Evolutionary conservation across 2,797 vertebrate species (phyloP), one percentile per base, ranked within the genome.

Genomic region (Myioborus melanocephalus): DNA sequence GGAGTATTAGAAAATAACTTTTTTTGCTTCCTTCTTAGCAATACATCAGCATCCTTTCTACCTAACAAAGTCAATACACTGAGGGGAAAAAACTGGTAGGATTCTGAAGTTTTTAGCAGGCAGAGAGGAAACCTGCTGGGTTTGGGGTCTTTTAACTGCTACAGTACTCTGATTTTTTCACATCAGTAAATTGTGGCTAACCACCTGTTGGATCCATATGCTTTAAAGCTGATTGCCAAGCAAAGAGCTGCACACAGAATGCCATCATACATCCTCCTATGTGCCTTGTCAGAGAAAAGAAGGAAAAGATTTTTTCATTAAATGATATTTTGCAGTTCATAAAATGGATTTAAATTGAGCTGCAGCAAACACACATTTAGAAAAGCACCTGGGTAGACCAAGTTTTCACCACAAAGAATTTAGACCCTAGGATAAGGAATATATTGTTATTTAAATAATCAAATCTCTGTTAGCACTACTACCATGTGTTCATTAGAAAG

Each of bases 171-270:
- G 4, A 39, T 86, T 95, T 81, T 92, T 59, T 77, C 23, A 63
- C 28, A 63, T 56, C 39, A 68, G 61, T 72, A 93, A 95, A 92
- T 41, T 93, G 47, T 88, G 84, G 63, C 76, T 79, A 89, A 50
- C 87, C 93, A 97, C 97, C 89, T 97, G 97, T 94, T 92, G 83
- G 61, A 90, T 59, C 65, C 53, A 76, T 66, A 61, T 50, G 49
- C 57, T 94, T 83, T 81, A 78, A 73, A 85, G 69, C 46, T 66
- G 72, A 95, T 22, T 93, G 90, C 86, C 95, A 96, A 92, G 82
- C 52, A 89, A 87, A 56, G 35, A 56, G 64, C 60, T 72, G 43
- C 61, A 72, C 49, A 77, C 11, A 83, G 83, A 94, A 83, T 59
- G 65, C 21, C 46, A 8, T 64, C 61, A n/a, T 60, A 78, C 16